Conservation (phyloP, 1,140 invertebrate genomes). For the Penaeus vannamei region DNA sequence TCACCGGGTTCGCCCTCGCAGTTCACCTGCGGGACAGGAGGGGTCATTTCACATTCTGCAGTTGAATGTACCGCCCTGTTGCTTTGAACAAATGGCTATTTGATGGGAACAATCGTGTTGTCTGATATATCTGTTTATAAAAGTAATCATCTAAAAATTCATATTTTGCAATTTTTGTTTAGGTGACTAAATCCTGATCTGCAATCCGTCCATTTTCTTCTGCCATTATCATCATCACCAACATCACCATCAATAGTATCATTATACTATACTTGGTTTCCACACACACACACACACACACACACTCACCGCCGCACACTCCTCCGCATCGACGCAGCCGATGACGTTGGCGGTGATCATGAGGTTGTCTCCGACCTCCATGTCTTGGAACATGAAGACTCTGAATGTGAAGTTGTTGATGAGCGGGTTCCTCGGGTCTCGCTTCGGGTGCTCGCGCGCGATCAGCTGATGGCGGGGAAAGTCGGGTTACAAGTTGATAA, state of each 20-base stretch:
- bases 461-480: conserved; percentile 66
- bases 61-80: too few relatives aligned
- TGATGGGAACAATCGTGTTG: too few relatives aligned
- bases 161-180: too few relatives aligned
- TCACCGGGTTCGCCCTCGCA: too few relatives aligned
- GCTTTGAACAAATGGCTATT: too few relatives aligned
- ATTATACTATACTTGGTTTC: too few relatives aligned
- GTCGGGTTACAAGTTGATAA: background rate
- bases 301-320: conserved; percentile 73
- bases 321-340: conserved; percentile 77
- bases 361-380: conserved; percentile 78
- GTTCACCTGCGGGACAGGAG: background rate
- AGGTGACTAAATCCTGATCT: too few relatives aligned
- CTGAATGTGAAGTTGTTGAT: conserved; percentile 76
- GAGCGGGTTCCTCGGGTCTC: conserved; percentile 71
- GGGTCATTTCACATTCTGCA: background rate
- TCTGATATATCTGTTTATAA: too few relatives aligned
- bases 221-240: too few relatives aligned
- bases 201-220: too few relatives aligned
- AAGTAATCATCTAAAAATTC: too few relatives aligned
- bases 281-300: background rate
- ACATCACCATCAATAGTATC: too few relatives aligned
- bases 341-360: conserved; percentile 77
- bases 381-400: conserved; percentile 80
- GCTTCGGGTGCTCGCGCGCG: conserved; percentile 74